phyloP scores from a whole-genome alignment of 2,797 vertebrate genomes.

The Antrozous pallidus region DNA sequence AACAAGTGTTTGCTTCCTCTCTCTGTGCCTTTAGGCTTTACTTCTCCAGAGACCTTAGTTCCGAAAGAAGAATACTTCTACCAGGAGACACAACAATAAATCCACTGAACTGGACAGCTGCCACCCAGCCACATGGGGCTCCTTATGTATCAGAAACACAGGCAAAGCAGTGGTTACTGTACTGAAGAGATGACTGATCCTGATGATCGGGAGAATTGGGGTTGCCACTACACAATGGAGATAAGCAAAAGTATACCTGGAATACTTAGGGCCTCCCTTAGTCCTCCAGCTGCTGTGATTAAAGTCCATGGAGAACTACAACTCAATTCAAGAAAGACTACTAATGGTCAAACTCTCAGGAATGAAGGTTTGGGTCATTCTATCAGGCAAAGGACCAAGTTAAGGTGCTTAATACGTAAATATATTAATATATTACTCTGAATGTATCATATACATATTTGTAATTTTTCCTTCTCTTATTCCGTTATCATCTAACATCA shows the following conservation, averaged over 20 bases:
- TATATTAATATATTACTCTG: neutral
- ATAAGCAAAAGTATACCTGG: neutral
- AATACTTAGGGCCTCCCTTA: neutral
- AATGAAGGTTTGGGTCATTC: neutral
- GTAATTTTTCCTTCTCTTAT: neutral
- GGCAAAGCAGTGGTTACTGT: neutral
- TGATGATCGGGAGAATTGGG: neutral
- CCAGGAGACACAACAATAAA: neutral
- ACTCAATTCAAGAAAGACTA: neutral
- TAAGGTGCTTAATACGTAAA: neutral
- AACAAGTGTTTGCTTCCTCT: neutral
- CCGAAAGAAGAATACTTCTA: neutral
- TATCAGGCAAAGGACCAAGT: neutral
- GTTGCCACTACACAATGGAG: neutral
- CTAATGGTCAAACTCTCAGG: neutral
- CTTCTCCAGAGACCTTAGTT: neutral
- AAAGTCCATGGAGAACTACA: conserved; percentile 4
- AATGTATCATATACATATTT: neutral
- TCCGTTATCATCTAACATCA: neutral
- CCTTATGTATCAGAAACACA: conserved; percentile 5
- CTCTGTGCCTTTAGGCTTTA: neutral
- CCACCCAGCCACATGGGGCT: neutral
- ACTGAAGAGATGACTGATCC: neutral
- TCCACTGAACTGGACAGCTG: neutral
- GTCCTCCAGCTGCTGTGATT: neutral